Evolutionary conservation across 2,888 invertebrate genomes (phyloP).

Genomic region (Nemapogon koenigi): DNA sequence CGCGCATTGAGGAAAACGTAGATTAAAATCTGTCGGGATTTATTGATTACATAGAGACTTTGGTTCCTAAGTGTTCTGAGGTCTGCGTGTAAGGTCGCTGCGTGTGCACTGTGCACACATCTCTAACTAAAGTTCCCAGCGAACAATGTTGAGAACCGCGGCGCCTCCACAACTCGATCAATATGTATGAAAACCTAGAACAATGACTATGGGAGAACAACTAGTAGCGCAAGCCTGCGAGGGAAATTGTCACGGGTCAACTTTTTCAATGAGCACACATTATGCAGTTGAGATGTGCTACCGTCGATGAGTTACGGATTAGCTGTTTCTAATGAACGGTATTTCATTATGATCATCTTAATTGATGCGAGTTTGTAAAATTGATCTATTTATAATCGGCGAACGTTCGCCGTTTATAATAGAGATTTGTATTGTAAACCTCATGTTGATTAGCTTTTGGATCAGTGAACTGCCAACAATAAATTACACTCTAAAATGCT

Average conservation of each 20-base stretch:
- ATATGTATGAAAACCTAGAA: constrained; percentile 50
- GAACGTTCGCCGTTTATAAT: too few species aligned
- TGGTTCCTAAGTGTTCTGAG: too few species aligned
- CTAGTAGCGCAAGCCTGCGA: constrained; percentile 18
- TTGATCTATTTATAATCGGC: too few species aligned
- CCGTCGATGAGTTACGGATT: constrained; percentile 12
- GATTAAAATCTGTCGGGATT: too few species aligned
- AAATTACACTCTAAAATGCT: neutral
- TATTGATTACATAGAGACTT: too few species aligned
- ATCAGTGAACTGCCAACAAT: neutral
- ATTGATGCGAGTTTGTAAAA: too few species aligned
- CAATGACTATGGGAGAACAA: constrained; percentile 50
- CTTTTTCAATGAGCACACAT: constrained; percentile 30
- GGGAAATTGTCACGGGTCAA: constrained; percentile 33
- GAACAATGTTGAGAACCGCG: constrained; percentile 54
- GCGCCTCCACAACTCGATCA: constrained; percentile 32
- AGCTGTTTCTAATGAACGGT: neutral
- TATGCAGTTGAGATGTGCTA: constrained; percentile 15
- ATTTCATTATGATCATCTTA: constrained; percentile 1
- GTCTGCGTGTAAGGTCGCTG: constrained; percentile 21
- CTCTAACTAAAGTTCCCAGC: constrained; percentile 14
- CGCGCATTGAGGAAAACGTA: constrained; percentile 6
- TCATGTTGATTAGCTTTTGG: too few species aligned
- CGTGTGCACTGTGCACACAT: constrained; percentile 25
- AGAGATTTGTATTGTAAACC: too few species aligned